phyloP scores from a whole-genome alignment of 1,140 invertebrate species.

The Globodera ellingtonae region DNA sequence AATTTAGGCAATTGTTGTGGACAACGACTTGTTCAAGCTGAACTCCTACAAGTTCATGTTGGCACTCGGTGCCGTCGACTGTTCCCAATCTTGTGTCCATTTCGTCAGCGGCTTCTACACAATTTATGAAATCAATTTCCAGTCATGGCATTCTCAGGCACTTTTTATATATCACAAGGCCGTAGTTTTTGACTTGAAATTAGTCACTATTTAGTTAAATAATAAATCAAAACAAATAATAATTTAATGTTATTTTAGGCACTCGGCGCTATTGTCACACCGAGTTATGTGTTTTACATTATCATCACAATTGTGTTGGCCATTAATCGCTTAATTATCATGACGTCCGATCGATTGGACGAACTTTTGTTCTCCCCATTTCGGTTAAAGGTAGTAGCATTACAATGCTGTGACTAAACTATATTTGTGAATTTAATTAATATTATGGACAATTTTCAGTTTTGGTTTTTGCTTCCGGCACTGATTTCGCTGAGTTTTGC shows the following conservation, averaged over 20 bases:
- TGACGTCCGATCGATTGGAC: conserved; percentile 39
- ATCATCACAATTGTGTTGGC: conserved; percentile 48
- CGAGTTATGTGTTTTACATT: conserved; percentile 48
- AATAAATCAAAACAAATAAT: not conserved
- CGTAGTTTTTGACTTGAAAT: no score
- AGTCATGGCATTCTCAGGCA: no score
- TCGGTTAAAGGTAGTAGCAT: conserved; percentile 32
- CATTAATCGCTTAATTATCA: conserved; percentile 44
- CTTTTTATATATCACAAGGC: no score
- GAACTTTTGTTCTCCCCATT: conserved; percentile 36
- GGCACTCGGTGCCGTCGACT: conserved; percentile 37
- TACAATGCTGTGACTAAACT: not conserved
- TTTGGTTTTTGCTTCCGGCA: conserved; percentile 40
- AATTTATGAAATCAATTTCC: conserved; percentile 38
- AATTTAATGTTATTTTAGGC: conserved; percentile 31
- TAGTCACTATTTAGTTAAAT: conserved; percentile 31
- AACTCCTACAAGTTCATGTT: conserved; percentile 56
- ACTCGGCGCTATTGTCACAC: conserved; percentile 49
- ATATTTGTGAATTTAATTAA: conserved; percentile 10
- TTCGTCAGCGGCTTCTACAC: conserved; percentile 49
- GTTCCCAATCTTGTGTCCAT: conserved; percentile 38
- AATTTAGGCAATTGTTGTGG: conserved; percentile 47
- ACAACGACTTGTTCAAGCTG: conserved; percentile 43
- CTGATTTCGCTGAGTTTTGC: conserved; percentile 35
- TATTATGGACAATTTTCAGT: conserved; percentile 4